A percentile compares a stretch with the other conserved stretches of the same genome.
phyloP scores from a whole-genome alignment of 35 echinoderm and acorn worm species.

The Hemicentrotus pulcherrimus region DNA sequence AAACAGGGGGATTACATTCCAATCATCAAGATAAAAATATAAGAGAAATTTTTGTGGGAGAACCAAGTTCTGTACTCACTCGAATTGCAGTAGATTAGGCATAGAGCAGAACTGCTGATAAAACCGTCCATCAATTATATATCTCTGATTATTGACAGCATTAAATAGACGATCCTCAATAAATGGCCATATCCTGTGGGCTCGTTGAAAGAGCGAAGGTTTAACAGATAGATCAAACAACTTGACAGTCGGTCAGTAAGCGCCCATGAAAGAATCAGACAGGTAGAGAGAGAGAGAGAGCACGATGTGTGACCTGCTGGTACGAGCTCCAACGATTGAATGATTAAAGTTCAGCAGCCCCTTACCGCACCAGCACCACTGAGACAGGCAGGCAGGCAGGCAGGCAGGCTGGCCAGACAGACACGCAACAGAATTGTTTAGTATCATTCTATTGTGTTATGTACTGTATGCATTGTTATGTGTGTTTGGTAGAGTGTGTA shows the following conservation, averaged over 20 bases:
- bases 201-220: neutral
- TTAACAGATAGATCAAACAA: constrained; percentile 6
- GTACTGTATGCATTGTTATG: neutral
- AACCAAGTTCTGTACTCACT: neutral
- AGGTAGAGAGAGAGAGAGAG: neutral
- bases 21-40: neutral
- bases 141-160: constrained; percentile 11
- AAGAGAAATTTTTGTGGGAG: neutral
- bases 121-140: neutral
- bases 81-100: neutral
- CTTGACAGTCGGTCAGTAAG: neutral
- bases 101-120: neutral
- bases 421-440: neutral
- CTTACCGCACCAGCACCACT: neutral
- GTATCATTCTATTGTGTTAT: neutral
- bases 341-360: constrained; percentile 16
- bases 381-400: neutral
- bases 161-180: neutral
- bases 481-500: neutral
- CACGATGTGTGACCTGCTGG: neutral
- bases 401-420: neutral
- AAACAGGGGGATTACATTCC: neutral
- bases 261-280: neutral
- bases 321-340: neutral
- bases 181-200: neutral